Conservation (phyloP, 1,140 invertebrate genomes). For the Sinonovacula constricta region DNA sequence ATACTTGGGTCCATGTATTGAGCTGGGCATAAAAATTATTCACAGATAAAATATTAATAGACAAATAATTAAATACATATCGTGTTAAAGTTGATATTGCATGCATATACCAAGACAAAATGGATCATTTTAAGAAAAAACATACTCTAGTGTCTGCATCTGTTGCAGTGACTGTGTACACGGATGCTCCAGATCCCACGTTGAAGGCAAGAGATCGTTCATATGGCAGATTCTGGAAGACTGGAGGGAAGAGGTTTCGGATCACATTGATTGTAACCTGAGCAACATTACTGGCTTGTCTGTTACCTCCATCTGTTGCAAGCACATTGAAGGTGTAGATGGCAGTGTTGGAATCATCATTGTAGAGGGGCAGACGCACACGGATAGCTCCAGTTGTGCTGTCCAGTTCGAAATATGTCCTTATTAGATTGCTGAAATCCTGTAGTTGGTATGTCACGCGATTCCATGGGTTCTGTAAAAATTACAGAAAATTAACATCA, state of each 20-base stretch:
- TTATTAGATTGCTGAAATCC: constrained; percentile 9
- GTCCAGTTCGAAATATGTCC: constrained; percentile 56
- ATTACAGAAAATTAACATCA: no score
- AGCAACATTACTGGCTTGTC: constrained; percentile 43
- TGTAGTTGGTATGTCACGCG: constrained; percentile 49
- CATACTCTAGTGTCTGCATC: constrained; percentile 65
- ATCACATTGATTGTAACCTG: constrained; percentile 71
- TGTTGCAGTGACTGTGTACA: constrained; percentile 59
- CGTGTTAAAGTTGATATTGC: not conserved
- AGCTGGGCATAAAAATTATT: no score
- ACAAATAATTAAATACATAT: no score
- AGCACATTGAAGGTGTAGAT: constrained; percentile 58
- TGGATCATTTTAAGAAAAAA: no score
- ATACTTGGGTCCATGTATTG: no score
- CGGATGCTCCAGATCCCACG: constrained; percentile 20
- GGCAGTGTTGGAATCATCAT: constrained; percentile 51
- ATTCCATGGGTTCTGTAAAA: constrained; percentile 66
- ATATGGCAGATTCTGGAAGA: constrained; percentile 83
- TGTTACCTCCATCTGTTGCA: constrained; percentile 59
- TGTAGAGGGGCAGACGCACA: constrained; percentile 52
- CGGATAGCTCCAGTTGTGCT: constrained; percentile 48
- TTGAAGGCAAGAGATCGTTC: constrained; percentile 56
- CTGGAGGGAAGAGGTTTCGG: constrained; percentile 81
- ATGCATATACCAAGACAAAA: not conserved
- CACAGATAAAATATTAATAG: no score